These are phyloP conservation scores for Piezodorus guildinii DNA, from an alignment of 1,140 invertebrate species.

Conservation along the genomic window DNA sequence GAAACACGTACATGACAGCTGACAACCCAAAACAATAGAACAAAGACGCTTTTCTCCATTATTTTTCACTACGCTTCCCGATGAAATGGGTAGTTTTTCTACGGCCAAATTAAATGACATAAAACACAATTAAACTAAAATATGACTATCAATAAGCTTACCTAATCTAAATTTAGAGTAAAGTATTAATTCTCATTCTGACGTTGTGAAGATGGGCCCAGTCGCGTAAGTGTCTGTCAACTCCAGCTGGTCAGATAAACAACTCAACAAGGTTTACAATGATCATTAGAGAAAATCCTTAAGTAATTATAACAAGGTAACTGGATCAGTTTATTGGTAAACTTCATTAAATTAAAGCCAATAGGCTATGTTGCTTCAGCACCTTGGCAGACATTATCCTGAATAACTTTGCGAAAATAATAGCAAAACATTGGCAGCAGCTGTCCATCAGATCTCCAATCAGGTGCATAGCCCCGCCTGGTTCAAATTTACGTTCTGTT, in stretches of 20 bases:
- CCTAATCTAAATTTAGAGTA: slow-evolving; percentile 10
- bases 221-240: slow-evolving; percentile 13
- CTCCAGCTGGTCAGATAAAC: slow-evolving; percentile 13
- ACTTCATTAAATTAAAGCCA: too few relatives aligned
- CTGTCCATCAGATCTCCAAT: background rate
- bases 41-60: slow-evolving; percentile 5
- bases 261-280: background rate
- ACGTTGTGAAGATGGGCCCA: background rate
- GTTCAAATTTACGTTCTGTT: too few relatives aligned
- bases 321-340: too few relatives aligned
- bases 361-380: background rate
- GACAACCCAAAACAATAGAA: slow-evolving; percentile 20
- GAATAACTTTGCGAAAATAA: slow-evolving; percentile 13
- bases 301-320: too few relatives aligned
- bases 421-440: slow-evolving; percentile 17
- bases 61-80: too few relatives aligned
- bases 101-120: too few relatives aligned
- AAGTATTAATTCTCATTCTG: background rate
- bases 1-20: slow-evolving; percentile 16
- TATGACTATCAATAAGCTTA: background rate
- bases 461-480: too few relatives aligned
- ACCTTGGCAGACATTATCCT: background rate
- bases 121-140: too few relatives aligned
- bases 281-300: too few relatives aligned
- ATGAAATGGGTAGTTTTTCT: too few relatives aligned